A percentile compares a stretch with the other conserved stretches of the same genome.
Evolutionary conservation across 35 echinoderm and acorn worm species (phyloP).

Genomic region (Heliocidaris erythrogramma): DNA sequence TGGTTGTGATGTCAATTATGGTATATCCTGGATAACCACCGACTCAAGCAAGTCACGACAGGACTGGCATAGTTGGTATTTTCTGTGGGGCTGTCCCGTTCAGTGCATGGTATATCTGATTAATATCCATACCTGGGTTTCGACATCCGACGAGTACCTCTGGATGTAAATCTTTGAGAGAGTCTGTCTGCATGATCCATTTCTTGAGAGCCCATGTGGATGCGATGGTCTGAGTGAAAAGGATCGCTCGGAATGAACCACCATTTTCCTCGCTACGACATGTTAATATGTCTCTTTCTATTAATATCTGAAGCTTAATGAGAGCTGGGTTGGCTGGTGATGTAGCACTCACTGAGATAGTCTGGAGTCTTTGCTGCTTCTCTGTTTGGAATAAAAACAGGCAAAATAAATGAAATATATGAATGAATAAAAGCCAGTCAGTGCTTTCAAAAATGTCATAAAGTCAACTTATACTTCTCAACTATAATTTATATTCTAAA

Average conservation of each 20-base stretch:
- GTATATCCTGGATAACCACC: too few relatives aligned
- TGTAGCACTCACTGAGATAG: background rate
- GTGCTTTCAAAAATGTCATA: too few relatives aligned
- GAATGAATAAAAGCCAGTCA: too few relatives aligned
- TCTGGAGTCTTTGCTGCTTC: background rate
- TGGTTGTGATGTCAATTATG: too few relatives aligned
- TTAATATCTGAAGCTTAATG: background rate
- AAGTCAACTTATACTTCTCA: too few relatives aligned
- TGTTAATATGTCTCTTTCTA: background rate
- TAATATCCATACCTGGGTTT: slow-evolving; percentile 19
- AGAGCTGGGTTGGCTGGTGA: background rate
- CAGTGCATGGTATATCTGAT: too few relatives aligned
- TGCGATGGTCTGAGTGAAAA: slow-evolving; percentile 45
- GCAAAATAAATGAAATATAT: too few relatives aligned
- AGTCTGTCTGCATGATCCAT: slow-evolving; percentile 1
- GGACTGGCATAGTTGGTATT: too few relatives aligned
- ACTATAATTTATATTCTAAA: too few relatives aligned
- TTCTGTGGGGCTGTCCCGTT: too few relatives aligned
- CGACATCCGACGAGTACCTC: background rate
- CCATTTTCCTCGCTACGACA: background rate
- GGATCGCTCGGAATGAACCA: slow-evolving; percentile 35
- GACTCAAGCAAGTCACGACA: too few relatives aligned
- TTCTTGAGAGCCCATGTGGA: slow-evolving; percentile 13
- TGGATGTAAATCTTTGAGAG: background rate
- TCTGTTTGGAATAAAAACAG: background rate